phyloP scores from a whole-genome alignment of 1,140 invertebrate genomes.

The Drosophila sulfurigaster region DNA sequence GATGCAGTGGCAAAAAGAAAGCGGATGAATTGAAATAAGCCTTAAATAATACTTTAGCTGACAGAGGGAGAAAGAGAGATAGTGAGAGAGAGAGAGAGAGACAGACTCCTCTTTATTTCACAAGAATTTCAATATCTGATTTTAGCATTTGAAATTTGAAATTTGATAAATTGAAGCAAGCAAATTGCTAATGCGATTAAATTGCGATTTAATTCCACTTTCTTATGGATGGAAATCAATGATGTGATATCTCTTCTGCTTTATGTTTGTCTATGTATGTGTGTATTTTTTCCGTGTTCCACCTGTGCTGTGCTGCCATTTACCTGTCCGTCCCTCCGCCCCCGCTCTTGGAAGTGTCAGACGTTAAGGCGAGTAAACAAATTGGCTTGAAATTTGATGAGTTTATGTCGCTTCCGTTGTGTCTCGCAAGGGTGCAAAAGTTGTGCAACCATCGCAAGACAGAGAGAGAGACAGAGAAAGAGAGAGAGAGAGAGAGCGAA shows the following conservation, averaged over 20 bases:
- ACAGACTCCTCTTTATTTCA: neutral
- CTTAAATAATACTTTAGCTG: neutral
- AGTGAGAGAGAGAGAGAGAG: neutral
- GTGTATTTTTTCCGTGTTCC: neutral
- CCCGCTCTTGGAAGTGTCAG: slow-evolving; percentile 10
- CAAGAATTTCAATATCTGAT: slow-evolving; percentile 1
- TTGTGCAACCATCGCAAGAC: slow-evolving; percentile 36
- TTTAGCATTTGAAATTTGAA: neutral
- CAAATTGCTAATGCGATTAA: slow-evolving; percentile 6
- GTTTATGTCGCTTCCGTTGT: slow-evolving; percentile 56
- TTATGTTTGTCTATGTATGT: neutral
- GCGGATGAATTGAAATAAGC: neutral
- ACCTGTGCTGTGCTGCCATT: neutral
- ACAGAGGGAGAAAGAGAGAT: neutral
- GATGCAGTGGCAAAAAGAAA: neutral
- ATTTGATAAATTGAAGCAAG: neutral
- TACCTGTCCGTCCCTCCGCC: neutral
- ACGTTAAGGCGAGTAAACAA: slow-evolving; percentile 44
- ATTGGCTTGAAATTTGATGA: slow-evolving; percentile 74
- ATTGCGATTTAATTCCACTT: slow-evolving; percentile 8
- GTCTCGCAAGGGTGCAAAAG: slow-evolving; percentile 40
- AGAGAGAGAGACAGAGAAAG: neutral
- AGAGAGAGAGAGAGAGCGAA: neutral
- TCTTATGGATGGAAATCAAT: neutral
- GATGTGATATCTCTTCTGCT: neutral